A percentile compares a stretch with the other conserved stretches of the same genome.
Evolutionary conservation across 2,888 invertebrate genomes (phyloP).

Genomic region (Eucriotettix oculatus): DNA sequence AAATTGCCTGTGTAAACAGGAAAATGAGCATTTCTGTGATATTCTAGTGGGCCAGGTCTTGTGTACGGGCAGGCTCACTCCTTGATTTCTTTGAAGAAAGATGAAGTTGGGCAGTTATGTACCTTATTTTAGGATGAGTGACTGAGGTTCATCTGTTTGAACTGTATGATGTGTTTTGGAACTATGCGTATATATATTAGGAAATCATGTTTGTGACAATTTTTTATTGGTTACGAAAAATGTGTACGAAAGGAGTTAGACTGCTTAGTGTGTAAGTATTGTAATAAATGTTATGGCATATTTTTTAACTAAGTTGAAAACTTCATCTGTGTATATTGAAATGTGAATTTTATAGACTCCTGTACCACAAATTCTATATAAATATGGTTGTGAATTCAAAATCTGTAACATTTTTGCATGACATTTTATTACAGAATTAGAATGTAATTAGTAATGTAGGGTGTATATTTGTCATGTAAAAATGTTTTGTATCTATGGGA

Average conservation of each 20-base stretch:
- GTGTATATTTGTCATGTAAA: neutral
- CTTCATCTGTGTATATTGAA: conserved; percentile 3
- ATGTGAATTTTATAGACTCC: neutral
- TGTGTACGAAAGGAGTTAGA: conserved; percentile 12
- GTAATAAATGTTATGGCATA: conserved; percentile 7
- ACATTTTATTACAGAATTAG: neutral
- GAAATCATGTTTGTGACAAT: neutral
- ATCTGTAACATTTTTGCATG: neutral
- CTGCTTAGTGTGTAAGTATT: conserved; percentile 12
- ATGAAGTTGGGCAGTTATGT: neutral
- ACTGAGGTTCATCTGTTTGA: neutral
- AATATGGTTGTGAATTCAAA: conserved; percentile 5
- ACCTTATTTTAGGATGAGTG: neutral
- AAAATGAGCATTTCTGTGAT: conserved; percentile 24
- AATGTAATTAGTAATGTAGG: neutral
- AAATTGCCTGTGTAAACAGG: neutral
- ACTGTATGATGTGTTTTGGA: neutral
- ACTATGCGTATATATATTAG: neutral
- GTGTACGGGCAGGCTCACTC: conserved; percentile 13
- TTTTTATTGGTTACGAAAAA: neutral
- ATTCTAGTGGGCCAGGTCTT: conserved; percentile 30
- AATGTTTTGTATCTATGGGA: neutral
- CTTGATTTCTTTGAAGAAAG: conserved; percentile 3
- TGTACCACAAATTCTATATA: neutral
- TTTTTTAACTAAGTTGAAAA: conserved; percentile 10